Conservation (phyloP, 2,797 vertebrate species). For the Novumbra hubbsi region DNA sequence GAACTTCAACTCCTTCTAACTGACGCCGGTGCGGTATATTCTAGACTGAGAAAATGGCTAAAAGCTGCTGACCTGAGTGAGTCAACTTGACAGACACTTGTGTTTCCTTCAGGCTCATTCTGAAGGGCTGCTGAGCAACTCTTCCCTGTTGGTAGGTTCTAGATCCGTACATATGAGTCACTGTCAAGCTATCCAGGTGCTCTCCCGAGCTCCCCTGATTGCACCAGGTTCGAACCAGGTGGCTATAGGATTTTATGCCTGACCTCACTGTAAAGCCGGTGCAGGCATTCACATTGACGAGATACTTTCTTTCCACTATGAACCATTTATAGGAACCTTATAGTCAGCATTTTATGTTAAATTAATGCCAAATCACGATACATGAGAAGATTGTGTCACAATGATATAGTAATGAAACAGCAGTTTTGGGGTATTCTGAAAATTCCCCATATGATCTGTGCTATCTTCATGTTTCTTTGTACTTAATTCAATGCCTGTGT, state of each 20-base stretch:
- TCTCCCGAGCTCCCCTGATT: slow-evolving; percentile 30
- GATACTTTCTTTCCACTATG: slow-evolving; percentile 23
- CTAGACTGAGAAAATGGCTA: slow-evolving; percentile 35
- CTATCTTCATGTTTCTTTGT: not conserved
- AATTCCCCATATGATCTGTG: not conserved
- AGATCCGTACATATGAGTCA: slow-evolving; percentile 54
- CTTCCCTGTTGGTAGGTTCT: slow-evolving; percentile 55
- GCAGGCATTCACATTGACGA: slow-evolving; percentile 38
- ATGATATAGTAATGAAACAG: not conserved
- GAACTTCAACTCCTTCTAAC: slow-evolving; percentile 50
- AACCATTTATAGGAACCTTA: no score
- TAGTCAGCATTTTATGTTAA: slow-evolving; percentile 40
- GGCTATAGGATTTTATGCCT: slow-evolving; percentile 44
- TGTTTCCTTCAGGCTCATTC: slow-evolving; percentile 35
- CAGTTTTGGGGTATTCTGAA: not conserved
- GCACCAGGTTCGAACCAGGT: slow-evolving; percentile 44
- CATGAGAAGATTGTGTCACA: not conserved
- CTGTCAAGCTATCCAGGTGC: slow-evolving; percentile 59
- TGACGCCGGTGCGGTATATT: not conserved
- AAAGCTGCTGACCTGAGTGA: slow-evolving; percentile 59
- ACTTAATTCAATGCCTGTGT: not conserved
- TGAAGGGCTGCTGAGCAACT: slow-evolving; percentile 31
- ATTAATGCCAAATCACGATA: slow-evolving; percentile 27
- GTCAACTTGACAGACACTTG: slow-evolving; percentile 59
- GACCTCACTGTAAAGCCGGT: slow-evolving; percentile 53